phyloP scores from a whole-genome alignment of 1,140 invertebrate species.

The Elysia chlorotica region DNA sequence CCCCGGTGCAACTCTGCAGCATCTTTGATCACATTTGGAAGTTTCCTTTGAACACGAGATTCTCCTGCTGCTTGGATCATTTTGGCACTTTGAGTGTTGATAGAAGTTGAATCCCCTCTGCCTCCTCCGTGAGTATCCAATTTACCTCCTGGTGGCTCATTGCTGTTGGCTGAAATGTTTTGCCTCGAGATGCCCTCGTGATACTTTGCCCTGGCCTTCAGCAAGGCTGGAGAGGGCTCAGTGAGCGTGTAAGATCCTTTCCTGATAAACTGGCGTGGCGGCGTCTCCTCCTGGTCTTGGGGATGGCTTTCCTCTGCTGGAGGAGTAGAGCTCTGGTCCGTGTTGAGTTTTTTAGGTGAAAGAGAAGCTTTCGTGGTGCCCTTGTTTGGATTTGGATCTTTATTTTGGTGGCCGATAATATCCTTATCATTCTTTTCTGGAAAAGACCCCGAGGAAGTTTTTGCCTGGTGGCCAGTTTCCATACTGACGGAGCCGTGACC shows the following conservation, averaged over 20 bases:
- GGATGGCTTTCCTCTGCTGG: neutral
- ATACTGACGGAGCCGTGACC: neutral
- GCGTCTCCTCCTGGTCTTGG: neutral
- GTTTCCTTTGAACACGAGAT: too few species aligned
- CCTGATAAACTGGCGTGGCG: neutral
- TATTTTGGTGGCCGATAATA: too few species aligned
- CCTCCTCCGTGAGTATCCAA: too few species aligned
- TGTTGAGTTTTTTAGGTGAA: constrained; percentile 22
- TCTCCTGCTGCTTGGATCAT: too few species aligned
- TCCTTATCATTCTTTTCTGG: neutral
- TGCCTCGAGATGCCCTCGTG: neutral
- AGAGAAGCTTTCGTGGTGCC: neutral
- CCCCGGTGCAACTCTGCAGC: neutral
- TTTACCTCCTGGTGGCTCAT: neutral
- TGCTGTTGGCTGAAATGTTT: neutral
- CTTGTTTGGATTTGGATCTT: too few species aligned
- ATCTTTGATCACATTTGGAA: neutral
- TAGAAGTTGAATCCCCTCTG: too few species aligned
- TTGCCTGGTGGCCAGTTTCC: neutral
- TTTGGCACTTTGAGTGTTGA: too few species aligned
- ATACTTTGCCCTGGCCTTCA: constrained; percentile 21
- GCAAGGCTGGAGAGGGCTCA: constrained; percentile 34
- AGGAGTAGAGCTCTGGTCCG: neutral
- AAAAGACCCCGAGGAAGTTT: too few species aligned
- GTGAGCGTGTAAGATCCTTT: constrained; percentile 37